Base-by-base conservation (phyloP, 2,797 vertebrate genomes). In the Adrianichthys oophorus region DNA sequence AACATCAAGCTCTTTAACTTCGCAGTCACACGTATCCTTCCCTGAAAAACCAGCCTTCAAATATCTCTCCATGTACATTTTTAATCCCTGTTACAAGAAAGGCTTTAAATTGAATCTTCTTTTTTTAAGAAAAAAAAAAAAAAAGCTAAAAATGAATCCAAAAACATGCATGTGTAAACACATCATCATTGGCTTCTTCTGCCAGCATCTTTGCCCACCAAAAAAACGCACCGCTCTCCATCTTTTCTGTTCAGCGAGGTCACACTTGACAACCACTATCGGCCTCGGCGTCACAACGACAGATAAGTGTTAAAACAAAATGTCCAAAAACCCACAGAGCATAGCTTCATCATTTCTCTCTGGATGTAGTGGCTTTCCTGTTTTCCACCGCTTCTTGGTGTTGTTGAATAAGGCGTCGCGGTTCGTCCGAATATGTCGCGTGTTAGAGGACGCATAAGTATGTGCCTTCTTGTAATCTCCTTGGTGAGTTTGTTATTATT, bases 361-460 rank as follows among this genome's bases (percentile, higher is more conserved):
- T 90, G 89, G 89, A 89, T 89, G 81, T 91, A 85, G 90, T 92
- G 88, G 90, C 92, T 92, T 92, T 91, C 87, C 83, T 12, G 86
- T 84, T 89, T 86, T 83, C 87, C 88, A 90, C 89, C 83, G 88
- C 90, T 92, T 91, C 56, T 88, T 92, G 91, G 89, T 89, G 91
- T 91, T 87, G 87, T 90, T 86, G 89, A 90, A 85, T 5, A 37
- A 90, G 90, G 86, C 90, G 90, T 92, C 81, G 89, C 91, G 83
- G 92, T 89, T 88, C 78, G 90, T 93, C 88, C 90, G 85, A 86
- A 90, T 91, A 85, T 92, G 91, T 92, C 82, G 88, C 87, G 89
- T 92, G 91, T 90, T 92, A 92, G 91, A 93, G 92, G 91, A 93
- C 92, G 91, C 92, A 92, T 91, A 92, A 90, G 91, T 92, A 92